These are phyloP conservation scores for Meloidogyne floridensis DNA, from an alignment of 1,140 invertebrate species.

Conservation along the genomic window DNA sequence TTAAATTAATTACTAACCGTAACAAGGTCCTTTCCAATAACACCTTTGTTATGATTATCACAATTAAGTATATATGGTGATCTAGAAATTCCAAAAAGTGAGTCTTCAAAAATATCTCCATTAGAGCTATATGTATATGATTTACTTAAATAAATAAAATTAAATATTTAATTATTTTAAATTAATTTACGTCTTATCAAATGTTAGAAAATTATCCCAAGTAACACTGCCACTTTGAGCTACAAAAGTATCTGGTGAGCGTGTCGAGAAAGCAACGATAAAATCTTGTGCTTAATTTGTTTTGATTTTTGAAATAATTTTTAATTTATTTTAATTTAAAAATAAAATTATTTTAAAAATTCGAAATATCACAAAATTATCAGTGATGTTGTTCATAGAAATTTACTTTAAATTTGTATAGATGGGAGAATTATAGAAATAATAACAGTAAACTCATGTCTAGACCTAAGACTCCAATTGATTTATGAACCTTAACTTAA, in stretches of 20 bases:
- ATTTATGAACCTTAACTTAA: no score
- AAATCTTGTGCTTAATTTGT: conserved; percentile 3
- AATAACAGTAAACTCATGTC: no score
- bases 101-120: background rate
- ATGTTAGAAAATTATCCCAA: background rate
- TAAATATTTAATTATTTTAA: background rate
- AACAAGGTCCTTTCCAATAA: background rate
- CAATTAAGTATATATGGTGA: background rate
- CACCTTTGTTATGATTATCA: background rate
- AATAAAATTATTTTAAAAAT: no score
- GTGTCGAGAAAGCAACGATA: conserved; percentile 1
- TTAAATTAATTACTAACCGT: background rate
- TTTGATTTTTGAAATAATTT: background rate
- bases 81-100: background rate
- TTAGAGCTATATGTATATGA: background rate
- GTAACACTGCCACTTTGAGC: background rate
- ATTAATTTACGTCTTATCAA: conserved; percentile 1
- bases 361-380: no score
- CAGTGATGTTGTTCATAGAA: no score
- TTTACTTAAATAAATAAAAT: conserved; percentile 2
- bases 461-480: no score
- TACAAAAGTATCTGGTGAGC: conserved; percentile 4
- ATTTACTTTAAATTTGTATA: no score
- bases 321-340: no score
- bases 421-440: no score